phyloP scores from a whole-genome alignment of 2,797 vertebrate species.

The Anguilla pacifica region DNA sequence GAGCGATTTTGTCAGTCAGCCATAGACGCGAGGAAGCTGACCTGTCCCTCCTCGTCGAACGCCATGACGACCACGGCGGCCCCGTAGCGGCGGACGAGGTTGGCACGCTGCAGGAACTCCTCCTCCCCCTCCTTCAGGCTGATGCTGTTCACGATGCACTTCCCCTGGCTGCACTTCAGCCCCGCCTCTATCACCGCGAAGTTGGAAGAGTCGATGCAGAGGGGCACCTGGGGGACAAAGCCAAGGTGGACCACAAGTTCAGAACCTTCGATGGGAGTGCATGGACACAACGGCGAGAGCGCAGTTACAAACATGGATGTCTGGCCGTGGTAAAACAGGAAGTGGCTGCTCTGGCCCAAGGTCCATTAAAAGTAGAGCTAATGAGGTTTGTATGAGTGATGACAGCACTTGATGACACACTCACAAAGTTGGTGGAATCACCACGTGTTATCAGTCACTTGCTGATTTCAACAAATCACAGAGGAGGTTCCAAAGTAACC shows the following conservation, averaged over 20 bases:
- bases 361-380: background rate
- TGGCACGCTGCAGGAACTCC: slow-evolving; percentile 84
- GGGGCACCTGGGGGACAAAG: slow-evolving; percentile 77
- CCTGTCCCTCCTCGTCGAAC: slow-evolving; percentile 95
- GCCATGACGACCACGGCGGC: slow-evolving; percentile 95
- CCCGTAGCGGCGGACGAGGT: slow-evolving; percentile 84
- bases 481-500: background rate
- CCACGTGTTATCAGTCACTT: background rate
- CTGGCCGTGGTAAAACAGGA: background rate
- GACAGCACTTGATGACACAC: background rate
- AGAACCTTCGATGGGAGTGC: background rate
- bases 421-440: background rate
- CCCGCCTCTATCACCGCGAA: slow-evolving; percentile 94
- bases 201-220: slow-evolving; percentile 96
- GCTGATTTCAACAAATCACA: background rate
- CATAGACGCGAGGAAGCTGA: slow-evolving; percentile 48
- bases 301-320: background rate
- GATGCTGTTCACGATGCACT: slow-evolving; percentile 96
- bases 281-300: background rate
- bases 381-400: background rate
- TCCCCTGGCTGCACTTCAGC: slow-evolving; percentile 93
- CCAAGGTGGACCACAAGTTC: background rate
- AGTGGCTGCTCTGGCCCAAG: background rate
- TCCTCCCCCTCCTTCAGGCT: slow-evolving; percentile 94
- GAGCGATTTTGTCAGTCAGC: background rate